Evolutionary conservation across 2,113 vertebrate species (phyloP), one percentile per base, ranked within the genome.

Genomic region (Todiramphus saurophagus): DNA sequence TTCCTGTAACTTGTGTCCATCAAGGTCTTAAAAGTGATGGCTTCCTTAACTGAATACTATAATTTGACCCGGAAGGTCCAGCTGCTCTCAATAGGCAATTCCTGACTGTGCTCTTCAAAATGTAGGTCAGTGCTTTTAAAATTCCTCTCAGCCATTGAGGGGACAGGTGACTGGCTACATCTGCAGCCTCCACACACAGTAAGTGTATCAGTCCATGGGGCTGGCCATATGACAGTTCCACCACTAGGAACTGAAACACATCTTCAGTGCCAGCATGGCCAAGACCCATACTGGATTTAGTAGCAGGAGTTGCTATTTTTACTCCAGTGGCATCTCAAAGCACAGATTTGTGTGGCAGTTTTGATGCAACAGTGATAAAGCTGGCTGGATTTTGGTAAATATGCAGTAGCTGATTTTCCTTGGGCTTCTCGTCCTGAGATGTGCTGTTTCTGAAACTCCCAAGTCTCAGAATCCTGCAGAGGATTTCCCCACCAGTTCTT

Each of bases 121-220:
- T 95, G 60, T 95, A 96, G 96, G 94, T 96, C 91, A 95, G 8
- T 1, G 69, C 56, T 87, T 91, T 93, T 53, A 82, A 48, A 89
- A 82, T 72, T 75, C 37, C 62, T 86, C 1, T 8, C 76, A 89
- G 89, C 87, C 0, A 0, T 80, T 73, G 87, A 88, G 87, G 87
- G 59, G 48, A 83, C 89, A 95, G 94, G 93, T 96, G 96, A 96
- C 90, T 83, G 72, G 85, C 88, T 83, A 55, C 90, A 77, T 94
- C 92, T 94, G 85, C 39, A 93, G 93, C 82, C 79, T 93, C 37
- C 68, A 64, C 79, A 67, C 74, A 59, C 85, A 63, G 50, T 20
- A 19, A 75, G 90, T 39, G 1, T 79, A 94, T 96, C 87, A 63
- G 50, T 89, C 93, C 44, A 14, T 23, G 68, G 56, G 30, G 44